phyloP scores from a whole-genome alignment of 2,113 vertebrate species.

The Lophotis ruficrista region DNA sequence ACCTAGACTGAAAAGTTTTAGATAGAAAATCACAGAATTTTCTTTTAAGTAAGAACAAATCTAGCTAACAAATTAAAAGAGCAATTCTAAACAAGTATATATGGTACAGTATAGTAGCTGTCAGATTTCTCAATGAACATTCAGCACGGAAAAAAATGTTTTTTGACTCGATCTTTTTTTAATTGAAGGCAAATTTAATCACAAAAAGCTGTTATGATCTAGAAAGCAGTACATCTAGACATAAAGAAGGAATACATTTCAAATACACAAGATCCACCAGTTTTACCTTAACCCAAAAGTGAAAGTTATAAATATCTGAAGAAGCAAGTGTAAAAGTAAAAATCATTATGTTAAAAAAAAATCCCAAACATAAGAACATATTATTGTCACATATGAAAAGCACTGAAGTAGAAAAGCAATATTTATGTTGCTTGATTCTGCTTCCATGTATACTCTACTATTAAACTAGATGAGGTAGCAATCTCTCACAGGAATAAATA shows the following conservation, averaged over 20 bases:
- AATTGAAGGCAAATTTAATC: not conserved
- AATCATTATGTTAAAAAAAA: not conserved
- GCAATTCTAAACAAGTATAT: not conserved
- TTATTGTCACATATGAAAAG: not conserved
- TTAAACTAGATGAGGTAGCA: not conserved
- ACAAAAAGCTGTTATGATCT: not conserved
- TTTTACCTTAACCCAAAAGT: not conserved
- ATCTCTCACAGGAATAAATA: not conserved
- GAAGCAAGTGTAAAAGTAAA: not conserved
- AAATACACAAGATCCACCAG: not conserved
- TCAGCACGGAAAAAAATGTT: not conserved
- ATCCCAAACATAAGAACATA: not conserved
- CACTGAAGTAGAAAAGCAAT: not conserved
- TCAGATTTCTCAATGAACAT: not conserved
- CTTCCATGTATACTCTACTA: not conserved
- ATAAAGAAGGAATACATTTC: not conserved
- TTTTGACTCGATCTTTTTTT: not conserved
- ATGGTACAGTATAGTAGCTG: not conserved
- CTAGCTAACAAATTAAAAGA: not conserved
- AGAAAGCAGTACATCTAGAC: not conserved
- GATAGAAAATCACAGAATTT: not conserved
- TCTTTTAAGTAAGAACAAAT: not conserved
- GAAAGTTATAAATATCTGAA: not conserved
- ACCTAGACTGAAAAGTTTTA: not conserved
- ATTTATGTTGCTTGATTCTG: not conserved